A percentile compares a stretch with the other conserved stretches of the same genome.
These are phyloP conservation scores for Leucophenga varia DNA, from an alignment of 1,140 invertebrate genomes.

Conservation along the genomic window DNA sequence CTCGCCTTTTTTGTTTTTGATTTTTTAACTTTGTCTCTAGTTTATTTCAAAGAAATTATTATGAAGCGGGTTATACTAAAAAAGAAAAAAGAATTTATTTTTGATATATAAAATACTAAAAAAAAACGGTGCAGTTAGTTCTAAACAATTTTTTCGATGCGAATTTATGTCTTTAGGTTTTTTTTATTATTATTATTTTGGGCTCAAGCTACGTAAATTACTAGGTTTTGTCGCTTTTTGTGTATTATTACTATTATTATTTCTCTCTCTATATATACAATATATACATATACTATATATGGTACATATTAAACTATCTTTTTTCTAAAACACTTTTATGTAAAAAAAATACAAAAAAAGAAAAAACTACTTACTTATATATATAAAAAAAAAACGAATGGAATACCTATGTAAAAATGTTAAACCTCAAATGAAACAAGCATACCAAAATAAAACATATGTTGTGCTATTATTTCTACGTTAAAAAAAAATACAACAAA, in stretches of 20 bases:
- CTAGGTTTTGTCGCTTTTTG: conserved; percentile 6
- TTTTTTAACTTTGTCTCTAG: too few relatives aligned
- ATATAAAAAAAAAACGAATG: conserved; percentile 13
- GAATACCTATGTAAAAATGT: conserved; percentile 6
- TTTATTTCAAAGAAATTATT: too few relatives aligned
- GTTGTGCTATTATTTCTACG: conserved; percentile 47
- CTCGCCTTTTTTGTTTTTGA: too few relatives aligned
- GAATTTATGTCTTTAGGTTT: conserved; percentile 13
- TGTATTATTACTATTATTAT: conserved; percentile 29
- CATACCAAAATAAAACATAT: conserved; percentile 43
- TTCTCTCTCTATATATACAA: too few relatives aligned
- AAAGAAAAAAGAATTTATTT: conserved; percentile 14
- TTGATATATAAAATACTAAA: conserved; percentile 11
- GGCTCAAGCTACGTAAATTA: conserved; percentile 50
- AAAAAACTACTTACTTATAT: conserved; percentile 19
- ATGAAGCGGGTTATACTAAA: too few relatives aligned
- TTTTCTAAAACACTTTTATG: too few relatives aligned
- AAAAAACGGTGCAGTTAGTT: too few relatives aligned
- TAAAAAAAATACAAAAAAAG: conserved; percentile 18
- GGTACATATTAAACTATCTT: conserved; percentile 30
- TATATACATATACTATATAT: conserved; percentile 10
- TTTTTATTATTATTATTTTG: conserved; percentile 27
- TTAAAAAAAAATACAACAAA: too few relatives aligned
- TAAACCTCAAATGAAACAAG: conserved; percentile 27
- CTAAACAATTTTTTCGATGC: too few relatives aligned